Evolutionary conservation across 1,140 invertebrate species (phyloP).

Genomic region (Neelides sp.): DNA sequence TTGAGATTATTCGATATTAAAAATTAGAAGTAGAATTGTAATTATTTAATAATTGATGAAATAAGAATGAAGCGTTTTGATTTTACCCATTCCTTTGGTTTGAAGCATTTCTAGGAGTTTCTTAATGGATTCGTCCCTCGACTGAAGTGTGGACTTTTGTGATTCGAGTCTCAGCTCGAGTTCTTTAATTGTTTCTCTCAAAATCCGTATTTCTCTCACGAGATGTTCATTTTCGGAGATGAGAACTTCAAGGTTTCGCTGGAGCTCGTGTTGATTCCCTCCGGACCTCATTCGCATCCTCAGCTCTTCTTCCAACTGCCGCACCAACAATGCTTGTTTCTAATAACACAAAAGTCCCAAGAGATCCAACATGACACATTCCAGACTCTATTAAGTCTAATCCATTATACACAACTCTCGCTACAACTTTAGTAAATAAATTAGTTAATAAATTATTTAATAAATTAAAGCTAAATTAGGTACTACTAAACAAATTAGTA

Average conservation of each 20-base stretch:
- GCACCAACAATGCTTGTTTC: conserved; percentile 91
- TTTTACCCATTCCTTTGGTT: conserved; percentile 88
- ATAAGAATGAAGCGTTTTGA: conserved; percentile 11
- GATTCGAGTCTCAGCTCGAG: conserved; percentile 91
- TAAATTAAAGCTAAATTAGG: too few relatives aligned
- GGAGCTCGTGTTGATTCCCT: conserved; percentile 54
- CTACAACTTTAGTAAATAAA: too few relatives aligned
- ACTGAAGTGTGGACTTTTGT: conserved; percentile 90
- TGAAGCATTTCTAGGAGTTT: conserved; percentile 97
- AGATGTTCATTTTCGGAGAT: conserved; percentile 90
- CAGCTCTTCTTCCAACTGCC: conserved; percentile 81
- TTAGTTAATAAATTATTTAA: too few relatives aligned
- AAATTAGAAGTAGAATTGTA: too few relatives aligned
- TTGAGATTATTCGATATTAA: too few relatives aligned
- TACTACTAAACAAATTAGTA: too few relatives aligned
- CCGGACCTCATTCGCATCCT: conserved; percentile 62
- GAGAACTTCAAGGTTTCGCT: conserved; percentile 80
- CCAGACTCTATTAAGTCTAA: too few relatives aligned
- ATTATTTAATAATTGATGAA: too few relatives aligned
- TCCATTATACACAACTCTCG: too few relatives aligned
- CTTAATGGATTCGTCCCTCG: conserved; percentile 94
- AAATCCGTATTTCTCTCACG: conserved; percentile 82
- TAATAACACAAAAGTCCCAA: too few relatives aligned
- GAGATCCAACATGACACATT: too few relatives aligned
- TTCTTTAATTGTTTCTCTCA: conserved; percentile 90